phyloP scores from a whole-genome alignment of 2,113 vertebrate genomes.

The Peromyscus californicus region DNA sequence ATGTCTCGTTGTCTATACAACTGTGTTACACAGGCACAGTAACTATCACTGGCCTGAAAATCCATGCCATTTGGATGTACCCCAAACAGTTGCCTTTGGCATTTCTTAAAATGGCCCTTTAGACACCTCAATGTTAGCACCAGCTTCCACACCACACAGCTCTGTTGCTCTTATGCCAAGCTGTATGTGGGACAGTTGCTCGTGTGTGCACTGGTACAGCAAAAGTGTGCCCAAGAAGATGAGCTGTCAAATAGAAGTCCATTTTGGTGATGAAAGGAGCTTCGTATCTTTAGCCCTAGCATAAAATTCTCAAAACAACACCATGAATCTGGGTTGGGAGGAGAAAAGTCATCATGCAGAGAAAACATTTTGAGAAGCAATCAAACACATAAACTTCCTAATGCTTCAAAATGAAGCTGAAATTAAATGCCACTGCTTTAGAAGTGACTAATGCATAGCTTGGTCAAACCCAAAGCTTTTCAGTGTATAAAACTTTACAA shows the following conservation, averaged over 20 bases:
- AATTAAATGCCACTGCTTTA: slow-evolving; percentile 73
- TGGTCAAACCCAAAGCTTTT: slow-evolving; percentile 72
- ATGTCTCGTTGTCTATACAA: slow-evolving; percentile 58
- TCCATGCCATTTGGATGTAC: not conserved
- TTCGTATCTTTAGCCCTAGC: not conserved
- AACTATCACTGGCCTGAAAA: not conserved
- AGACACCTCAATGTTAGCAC: not conserved
- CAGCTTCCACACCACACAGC: slow-evolving; percentile 40
- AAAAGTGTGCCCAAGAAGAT: not conserved
- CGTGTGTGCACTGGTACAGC: not conserved
- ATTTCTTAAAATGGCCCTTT: slow-evolving; percentile 43
- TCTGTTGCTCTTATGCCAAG: slow-evolving; percentile 49
- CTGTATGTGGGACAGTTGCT: not conserved
- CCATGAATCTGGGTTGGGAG: slow-evolving; percentile 40
- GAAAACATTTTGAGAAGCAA: slow-evolving; percentile 68
- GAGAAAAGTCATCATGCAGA: slow-evolving; percentile 40
- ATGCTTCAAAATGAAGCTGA: slow-evolving; percentile 76
- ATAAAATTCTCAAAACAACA: not conserved
- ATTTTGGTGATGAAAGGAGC: slow-evolving; percentile 43
- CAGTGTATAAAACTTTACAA: slow-evolving; percentile 75
- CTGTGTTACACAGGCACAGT: slow-evolving; percentile 58
- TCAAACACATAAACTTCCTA: slow-evolving; percentile 74
- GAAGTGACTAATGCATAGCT: slow-evolving; percentile 65
- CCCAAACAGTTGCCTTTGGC: not conserved
- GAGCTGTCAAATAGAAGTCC: not conserved